Evolutionary conservation across 2,888 invertebrate genomes (phyloP), one percentile per base, ranked within the genome.

Genomic region (Heteromyza rotundicornis): DNA sequence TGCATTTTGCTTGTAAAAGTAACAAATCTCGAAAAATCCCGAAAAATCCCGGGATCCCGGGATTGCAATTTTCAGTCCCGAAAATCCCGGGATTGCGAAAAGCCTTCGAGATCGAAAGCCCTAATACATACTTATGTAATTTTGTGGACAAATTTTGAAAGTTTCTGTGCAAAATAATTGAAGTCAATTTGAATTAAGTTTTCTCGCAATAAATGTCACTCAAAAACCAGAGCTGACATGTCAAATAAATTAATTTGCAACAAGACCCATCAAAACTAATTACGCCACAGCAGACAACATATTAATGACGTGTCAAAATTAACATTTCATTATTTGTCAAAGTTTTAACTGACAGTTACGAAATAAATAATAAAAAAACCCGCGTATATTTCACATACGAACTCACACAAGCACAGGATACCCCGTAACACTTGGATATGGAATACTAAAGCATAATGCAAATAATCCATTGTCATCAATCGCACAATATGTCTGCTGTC

Each of bases 301-400:
- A 80, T 79, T 80, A 79, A 80, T 77, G 80, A 79, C 76, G 78
- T 78, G 80, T 78, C 79, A 80, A 77, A 79, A 79, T 79, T 79
- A 80, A 77, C 79, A 79, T 78, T 79, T 79, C 78, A 79, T 76
- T 79, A 76, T 68, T 70, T 59, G 60, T 51, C 35, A 59, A 67
- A 66, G 69, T 66, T 70, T 67, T 62, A 63, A 67, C 49, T 60
- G 60, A 60, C 47, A 50, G 12, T 19, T 23, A 22, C 20, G 23
- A 22, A 50, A 50, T 16, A 35, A 32, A 32, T 20, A 50, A 35
- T 22, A 7, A 23, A 23, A 52, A 12, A 24, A 14, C 19, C 16
- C 27, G 16, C 16, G 10, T n/a, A 32, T 20, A 36, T n/a, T 17
- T 12, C 35, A 35, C 35, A 36, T 19, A 16, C 19, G n/a, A n/a